Conservation (phyloP, 2,797 vertebrate species). For the Poeciliopsis infans region DNA sequence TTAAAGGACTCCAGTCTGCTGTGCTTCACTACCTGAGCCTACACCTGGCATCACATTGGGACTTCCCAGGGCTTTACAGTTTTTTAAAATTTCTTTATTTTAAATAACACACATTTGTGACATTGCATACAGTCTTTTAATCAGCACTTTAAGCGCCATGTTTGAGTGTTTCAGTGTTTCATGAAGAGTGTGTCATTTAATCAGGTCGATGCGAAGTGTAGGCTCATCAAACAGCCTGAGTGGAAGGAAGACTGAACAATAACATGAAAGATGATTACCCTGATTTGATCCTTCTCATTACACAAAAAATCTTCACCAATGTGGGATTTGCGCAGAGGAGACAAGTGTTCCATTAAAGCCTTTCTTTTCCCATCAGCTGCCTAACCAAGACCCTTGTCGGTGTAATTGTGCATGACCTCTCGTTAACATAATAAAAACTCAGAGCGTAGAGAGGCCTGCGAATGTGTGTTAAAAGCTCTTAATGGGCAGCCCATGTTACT, state of each 20-base stretch:
- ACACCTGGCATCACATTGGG: not conserved
- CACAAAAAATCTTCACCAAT: conserved; percentile 61
- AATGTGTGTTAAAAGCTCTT: conserved; percentile 72
- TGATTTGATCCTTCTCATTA: conserved; percentile 79
- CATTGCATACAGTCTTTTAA: conserved; percentile 10
- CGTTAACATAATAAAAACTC: conserved; percentile 76
- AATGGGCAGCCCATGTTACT: conserved; percentile 65
- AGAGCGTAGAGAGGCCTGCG: conserved; percentile 48
- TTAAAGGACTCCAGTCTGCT: not conserved
- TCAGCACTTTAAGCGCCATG: conserved; percentile 35
- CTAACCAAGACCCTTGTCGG: conserved; percentile 55
- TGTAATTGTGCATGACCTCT: conserved; percentile 74
- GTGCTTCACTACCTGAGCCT: not conserved
- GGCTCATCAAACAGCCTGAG: conserved; percentile 41
- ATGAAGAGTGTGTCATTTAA: conserved; percentile 45
- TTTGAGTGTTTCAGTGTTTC: conserved; percentile 34
- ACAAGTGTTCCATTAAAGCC: conserved; percentile 75
- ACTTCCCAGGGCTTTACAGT: not conserved
- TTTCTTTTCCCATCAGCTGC: conserved; percentile 69
- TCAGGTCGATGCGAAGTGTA: conserved; percentile 46
- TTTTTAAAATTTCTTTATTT: not conserved
- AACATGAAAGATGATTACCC: conserved; percentile 73
- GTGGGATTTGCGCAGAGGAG: conserved; percentile 62
- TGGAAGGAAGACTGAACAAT: conserved; percentile 57
- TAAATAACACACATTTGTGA: not conserved